A percentile compares a stretch with the other conserved stretches of the same genome.
phyloP scores from a whole-genome alignment of 2,888 invertebrate species.

The Miltochrista miniata region DNA sequence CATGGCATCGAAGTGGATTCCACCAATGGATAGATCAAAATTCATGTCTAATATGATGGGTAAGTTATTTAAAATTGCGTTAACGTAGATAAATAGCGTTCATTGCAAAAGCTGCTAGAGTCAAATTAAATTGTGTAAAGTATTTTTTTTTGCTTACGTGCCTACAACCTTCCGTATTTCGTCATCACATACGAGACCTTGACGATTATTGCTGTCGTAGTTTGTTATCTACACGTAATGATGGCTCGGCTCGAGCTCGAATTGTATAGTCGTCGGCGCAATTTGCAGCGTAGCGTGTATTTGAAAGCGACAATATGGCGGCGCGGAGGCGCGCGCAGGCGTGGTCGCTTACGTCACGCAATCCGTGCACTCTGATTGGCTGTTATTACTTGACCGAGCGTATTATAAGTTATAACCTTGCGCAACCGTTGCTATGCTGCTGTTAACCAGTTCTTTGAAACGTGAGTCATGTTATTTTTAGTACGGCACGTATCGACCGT shows the following conservation, averaged over 20 bases:
- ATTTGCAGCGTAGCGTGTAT: conserved; percentile 50
- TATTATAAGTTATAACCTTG: conserved; percentile 73
- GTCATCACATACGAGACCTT: conserved; percentile 28
- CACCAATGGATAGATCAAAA: conserved; percentile 95
- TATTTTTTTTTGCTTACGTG: conserved; percentile 31
- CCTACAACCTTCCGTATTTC: conserved; percentile 48
- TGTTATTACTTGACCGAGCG: conserved; percentile 55
- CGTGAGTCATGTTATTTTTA: conserved; percentile 55
- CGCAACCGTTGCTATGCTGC: conserved; percentile 79
- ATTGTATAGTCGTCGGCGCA: conserved; percentile 43
- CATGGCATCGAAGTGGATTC: conserved; percentile 97
- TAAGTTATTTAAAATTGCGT: conserved; percentile 48
- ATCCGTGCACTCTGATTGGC: conserved; percentile 61
- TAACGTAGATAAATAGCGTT: conserved; percentile 10
- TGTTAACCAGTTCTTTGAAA: conserved; percentile 64
- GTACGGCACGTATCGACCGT: conserved; percentile 37
- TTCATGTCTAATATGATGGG: conserved; percentile 97
- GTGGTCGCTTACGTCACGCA: conserved; percentile 79
- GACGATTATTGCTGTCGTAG: conserved; percentile 30
- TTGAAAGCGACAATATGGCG: conserved; percentile 66
- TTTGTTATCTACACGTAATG: conserved; percentile 36
- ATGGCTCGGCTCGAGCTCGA: conserved; percentile 32
- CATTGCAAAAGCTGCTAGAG: not conserved
- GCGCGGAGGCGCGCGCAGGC: conserved; percentile 81
- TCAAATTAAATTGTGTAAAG: not conserved